Evolutionary conservation across 2,888 invertebrate genomes (phyloP).

Genomic region (Spialia ferax): DNA sequence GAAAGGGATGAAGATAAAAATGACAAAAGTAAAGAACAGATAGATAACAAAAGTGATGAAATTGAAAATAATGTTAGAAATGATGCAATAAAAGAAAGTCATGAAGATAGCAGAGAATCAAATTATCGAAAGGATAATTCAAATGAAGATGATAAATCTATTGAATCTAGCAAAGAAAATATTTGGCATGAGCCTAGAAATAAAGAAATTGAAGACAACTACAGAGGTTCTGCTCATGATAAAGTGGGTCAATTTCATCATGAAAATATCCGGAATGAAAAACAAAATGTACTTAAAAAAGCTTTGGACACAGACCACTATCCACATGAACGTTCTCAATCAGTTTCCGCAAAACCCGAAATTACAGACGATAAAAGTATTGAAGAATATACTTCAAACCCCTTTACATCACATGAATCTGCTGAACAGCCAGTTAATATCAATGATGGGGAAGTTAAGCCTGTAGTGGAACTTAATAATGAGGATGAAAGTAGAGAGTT

Average conservation of each 20-base stretch:
- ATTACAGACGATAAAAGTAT: slow-evolving; percentile 2
- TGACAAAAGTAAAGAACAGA: slow-evolving; percentile 41
- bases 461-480: slow-evolving; percentile 73
- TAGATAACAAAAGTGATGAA: slow-evolving; percentile 31
- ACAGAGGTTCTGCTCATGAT: slow-evolving; percentile 39
- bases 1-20: slow-evolving; percentile 16
- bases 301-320: slow-evolving; percentile 53
- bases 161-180: slow-evolving; percentile 47
- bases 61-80: slow-evolving; percentile 24
- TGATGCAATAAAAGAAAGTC: slow-evolving; percentile 45
- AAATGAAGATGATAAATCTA: slow-evolving; percentile 33
- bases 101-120: slow-evolving; percentile 9
- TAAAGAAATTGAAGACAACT: neutral
- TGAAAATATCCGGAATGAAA: slow-evolving; percentile 57
- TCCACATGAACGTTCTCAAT: neutral
- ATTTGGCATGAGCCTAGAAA: neutral
- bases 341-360: neutral
- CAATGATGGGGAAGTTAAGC: slow-evolving; percentile 74
- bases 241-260: slow-evolving; percentile 66
- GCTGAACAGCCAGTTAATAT: slow-evolving; percentile 56
- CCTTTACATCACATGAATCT: slow-evolving; percentile 35
- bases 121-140: slow-evolving; percentile 18
- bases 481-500: slow-evolving; percentile 61
- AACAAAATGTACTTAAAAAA: slow-evolving; percentile 55
- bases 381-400: neutral